Base-by-base conservation (phyloP, 2,888 invertebrate genomes). In the Pomacea canaliculata region DNA sequence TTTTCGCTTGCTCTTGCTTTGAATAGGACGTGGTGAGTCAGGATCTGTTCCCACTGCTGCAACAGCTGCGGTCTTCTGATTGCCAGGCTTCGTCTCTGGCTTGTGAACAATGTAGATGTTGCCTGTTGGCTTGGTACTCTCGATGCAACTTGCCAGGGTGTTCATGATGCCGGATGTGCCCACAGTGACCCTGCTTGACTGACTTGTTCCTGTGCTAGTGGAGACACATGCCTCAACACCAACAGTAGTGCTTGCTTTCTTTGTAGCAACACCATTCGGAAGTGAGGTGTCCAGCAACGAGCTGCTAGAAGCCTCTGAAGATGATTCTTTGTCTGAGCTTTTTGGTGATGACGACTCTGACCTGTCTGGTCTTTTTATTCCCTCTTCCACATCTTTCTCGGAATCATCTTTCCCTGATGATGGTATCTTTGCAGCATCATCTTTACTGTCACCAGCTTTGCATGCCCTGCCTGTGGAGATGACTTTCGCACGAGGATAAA, bases 401-500 rank as follows among this genome's bases (percentile, higher is more conserved):
- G 51, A 56, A 8, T 56, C 51, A 56, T 56, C 51, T 56, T 23
- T 63, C 27, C 63, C 27, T 63, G n/a, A 19, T 10, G 10, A 63
- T 63, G 63, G 63, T 19, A 63, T 7, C 23, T 19, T 68, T 3
- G 12, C 68, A n/a, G 74, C 37, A n/a, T 69, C 69, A 18, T 48
- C 69, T 7, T 23, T 10, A 12, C 62, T 69, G 63, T 69, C 74
- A 12, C 62, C 27, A 18, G 69, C 74, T 69, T 74, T 74, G 69
- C 74, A 74, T 16, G 74, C 74, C 49, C 74, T 68, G 23, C 74
- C 74, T 10, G 74, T 74, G 48, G 74, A 74, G 48, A 74, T 74
- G n/a, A 74, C 74, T n/a, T 74, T 74, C 46, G 74, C 68, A 27
- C 74, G 68, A 16, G 74, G 74, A 46, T 74, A 74, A 68, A 74